A percentile compares a stretch with the other conserved stretches of the same genome.
phyloP scores from a whole-genome alignment of 2,113 vertebrate species.

The Clarias gariepinus region DNA sequence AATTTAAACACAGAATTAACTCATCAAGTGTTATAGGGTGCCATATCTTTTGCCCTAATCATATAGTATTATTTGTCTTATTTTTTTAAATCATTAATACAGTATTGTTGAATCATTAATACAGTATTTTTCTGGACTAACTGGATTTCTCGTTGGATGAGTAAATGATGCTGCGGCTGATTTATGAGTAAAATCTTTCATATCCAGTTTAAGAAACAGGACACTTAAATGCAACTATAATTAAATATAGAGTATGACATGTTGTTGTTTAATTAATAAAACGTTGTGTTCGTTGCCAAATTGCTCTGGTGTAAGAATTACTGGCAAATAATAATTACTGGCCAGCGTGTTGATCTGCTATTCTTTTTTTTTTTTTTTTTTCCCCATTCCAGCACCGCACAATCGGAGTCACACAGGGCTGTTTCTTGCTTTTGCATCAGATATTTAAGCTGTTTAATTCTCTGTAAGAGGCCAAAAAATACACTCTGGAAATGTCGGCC shows the following conservation, averaged over 20 bases:
- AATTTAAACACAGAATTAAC: neutral
- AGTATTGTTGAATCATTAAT: neutral
- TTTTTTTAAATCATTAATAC: neutral
- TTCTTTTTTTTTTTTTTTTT: too few species aligned
- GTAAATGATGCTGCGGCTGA: neutral
- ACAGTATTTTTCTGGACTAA: neutral
- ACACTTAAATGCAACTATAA: neutral
- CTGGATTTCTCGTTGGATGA: neutral
- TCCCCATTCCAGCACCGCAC: neutral
- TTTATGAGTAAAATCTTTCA: neutral
- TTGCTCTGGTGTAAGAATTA: neutral
- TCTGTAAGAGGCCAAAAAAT: neutral
- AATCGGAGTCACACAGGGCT: neutral
- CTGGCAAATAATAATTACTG: neutral
- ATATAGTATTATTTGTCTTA: neutral
- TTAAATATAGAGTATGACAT: neutral
- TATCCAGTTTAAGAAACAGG: neutral
- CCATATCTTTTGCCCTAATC: neutral
- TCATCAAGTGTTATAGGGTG: neutral
- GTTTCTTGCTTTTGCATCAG: neutral
- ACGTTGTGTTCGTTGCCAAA: neutral
- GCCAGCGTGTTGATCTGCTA: neutral
- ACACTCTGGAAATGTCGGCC: slow-evolving; percentile 16
- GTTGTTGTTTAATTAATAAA: neutral
- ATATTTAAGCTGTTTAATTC: neutral